These are phyloP conservation scores for Heteromyza rotundicornis DNA, from an alignment of 2,888 invertebrate genomes.

Conservation along the genomic window DNA sequence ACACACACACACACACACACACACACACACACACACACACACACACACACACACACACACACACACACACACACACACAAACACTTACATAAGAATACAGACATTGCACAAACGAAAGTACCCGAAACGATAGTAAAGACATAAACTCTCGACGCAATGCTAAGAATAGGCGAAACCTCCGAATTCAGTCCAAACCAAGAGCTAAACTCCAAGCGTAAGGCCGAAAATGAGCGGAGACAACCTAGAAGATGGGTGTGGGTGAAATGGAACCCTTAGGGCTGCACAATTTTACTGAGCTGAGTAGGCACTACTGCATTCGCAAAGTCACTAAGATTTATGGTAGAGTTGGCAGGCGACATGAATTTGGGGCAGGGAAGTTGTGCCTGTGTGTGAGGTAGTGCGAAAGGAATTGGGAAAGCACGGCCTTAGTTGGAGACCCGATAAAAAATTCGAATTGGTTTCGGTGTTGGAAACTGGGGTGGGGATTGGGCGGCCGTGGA, in stretches of 20 bases:
- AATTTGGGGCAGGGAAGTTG: constrained; percentile 15
- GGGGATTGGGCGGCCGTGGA: no score
- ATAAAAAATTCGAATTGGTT: no score
- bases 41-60: not conserved
- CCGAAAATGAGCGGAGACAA: no score
- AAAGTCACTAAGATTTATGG: constrained; percentile 22
- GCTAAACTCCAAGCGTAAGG: no score
- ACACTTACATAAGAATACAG: not conserved
- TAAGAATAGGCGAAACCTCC: no score
- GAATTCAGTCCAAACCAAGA: no score
- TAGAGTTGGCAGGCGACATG: constrained; percentile 23
- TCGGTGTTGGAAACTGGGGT: no score
- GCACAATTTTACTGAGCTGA: not conserved
- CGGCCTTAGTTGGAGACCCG: no score
- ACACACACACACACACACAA: no score
- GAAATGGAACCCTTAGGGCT: not conserved
- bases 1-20: no score
- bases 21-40: not conserved
- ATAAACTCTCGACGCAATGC: not conserved
- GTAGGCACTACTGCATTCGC: not conserved
- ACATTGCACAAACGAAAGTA: not conserved
- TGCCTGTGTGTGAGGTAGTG: not conserved
- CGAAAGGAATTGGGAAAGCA: not conserved
- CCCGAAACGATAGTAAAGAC: constrained; percentile 1
- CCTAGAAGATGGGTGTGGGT: not conserved